phyloP scores from a whole-genome alignment of 2,888 invertebrate genomes.

The Elmis aenea region DNA sequence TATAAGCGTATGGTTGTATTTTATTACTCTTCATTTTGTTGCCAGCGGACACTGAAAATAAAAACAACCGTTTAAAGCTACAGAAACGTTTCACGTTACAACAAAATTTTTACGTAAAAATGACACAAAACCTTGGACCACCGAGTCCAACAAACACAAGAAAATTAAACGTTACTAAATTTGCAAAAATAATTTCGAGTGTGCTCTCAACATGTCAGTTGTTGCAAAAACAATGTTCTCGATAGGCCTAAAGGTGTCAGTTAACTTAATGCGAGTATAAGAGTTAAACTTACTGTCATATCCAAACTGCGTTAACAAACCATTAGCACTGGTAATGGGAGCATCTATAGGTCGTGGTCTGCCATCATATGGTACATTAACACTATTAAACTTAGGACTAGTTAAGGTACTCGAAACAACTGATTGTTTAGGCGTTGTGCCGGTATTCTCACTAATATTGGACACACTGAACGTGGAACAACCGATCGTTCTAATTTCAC shows the following conservation, averaged over 20 bases:
- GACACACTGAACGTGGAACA: constrained; percentile 41
- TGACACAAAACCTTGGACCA: too few relatives aligned
- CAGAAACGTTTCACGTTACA: too few relatives aligned
- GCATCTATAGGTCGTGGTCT: constrained; percentile 23
- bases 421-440: constrained; percentile 30
- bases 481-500: constrained; percentile 35
- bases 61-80: too few relatives aligned
- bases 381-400: constrained; percentile 44
- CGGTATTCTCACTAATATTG: constrained; percentile 29
- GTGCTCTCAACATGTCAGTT: too few relatives aligned
- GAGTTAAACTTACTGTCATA: constrained; percentile 35
- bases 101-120: too few relatives aligned
- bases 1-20: constrained; percentile 42
- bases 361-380: constrained; percentile 32
- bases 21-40: constrained; percentile 39
- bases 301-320: constrained; percentile 40
- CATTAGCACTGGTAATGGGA: constrained; percentile 34
- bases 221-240: too few relatives aligned
- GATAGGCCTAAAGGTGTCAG: not conserved
- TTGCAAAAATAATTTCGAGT: too few relatives aligned
- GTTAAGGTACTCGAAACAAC: constrained; percentile 39
- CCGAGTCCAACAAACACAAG: too few relatives aligned
- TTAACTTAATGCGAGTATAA: constrained; percentile 2
- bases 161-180: too few relatives aligned
- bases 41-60: constrained; percentile 31